Base-by-base conservation (phyloP, 2,113 vertebrate species). In the Menidia beryllina region DNA sequence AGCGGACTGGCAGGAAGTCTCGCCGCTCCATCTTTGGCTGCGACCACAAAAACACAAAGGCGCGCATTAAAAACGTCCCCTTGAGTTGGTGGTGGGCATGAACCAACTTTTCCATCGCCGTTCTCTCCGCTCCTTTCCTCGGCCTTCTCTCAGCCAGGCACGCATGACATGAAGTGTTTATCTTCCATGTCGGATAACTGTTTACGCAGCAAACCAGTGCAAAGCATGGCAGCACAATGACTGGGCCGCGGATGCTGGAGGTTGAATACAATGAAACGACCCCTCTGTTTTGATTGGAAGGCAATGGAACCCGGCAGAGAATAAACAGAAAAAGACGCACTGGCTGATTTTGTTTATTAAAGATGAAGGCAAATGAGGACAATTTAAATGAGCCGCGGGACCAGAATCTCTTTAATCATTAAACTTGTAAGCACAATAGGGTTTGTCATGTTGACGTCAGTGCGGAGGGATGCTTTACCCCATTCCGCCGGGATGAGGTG, bases 271-370 rank as follows among this genome's bases (percentile, higher is more conserved):
- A 51, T 53, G 48, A 71, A 74, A 56, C 0, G 23, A 76, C 3
- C 58, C 38, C 1, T 23, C 17, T 81, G 69, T 79, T 89, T 81
- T 69, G 82, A 82, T 81, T 77, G 82, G 76, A 66, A 48, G 63
- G 76, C 59, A 81, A 62, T 54, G 9, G 12, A 70, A 84, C 20
- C 78, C 19, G 11, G 55, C 34, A 19, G 23, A 70, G 38, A 41
- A 63, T 82, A 86, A 81, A 87, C 85, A 79, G 26, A 69, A 17
- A 54, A 66, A 62, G 71, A 83, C n/a, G 70, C 6, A 70, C 34
- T 20, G 58, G 52, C 43, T 76, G 81, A 86, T 87, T 89, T 76
- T 86, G 87, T 90, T 88, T 88, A 89, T 64, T 27, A 48, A 43
- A 63, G 58, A 54, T 23, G 47, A 67, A 61, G 70, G 75, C 21